A percentile compares a stretch with the other conserved stretches of the same genome.
Evolutionary conservation across 2,888 invertebrate genomes (phyloP).

Genomic region (Andricus quercusramuli): DNA sequence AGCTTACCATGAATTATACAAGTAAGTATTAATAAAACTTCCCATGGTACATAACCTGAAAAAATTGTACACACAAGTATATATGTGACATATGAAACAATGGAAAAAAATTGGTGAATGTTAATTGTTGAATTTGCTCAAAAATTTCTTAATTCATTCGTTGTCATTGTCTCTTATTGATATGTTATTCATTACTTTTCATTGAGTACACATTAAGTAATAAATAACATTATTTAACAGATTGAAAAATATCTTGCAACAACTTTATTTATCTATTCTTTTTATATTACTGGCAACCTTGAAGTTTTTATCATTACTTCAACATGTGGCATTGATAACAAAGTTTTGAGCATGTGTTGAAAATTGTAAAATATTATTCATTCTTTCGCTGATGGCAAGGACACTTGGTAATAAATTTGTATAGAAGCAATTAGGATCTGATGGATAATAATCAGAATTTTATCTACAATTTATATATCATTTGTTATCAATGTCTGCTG

Average conservation of each 20-base stretch:
- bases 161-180: not conserved
- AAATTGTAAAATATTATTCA: not conserved
- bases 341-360: not conserved
- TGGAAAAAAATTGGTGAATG: not conserved
- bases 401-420: not conserved
- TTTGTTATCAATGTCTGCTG: too few species aligned
- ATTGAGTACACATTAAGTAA: not conserved
- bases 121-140: not conserved
- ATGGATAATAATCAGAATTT: too few species aligned
- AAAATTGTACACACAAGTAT: constrained; percentile 11
- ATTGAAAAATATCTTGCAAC: not conserved
- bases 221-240: not conserved
- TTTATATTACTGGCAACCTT: not conserved
- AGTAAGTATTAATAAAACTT: constrained; percentile 81
- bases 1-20: constrained; percentile 90
- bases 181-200: not conserved
- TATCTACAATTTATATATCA: too few species aligned
- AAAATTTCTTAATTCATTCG: not conserved
- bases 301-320: not conserved
- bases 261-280: not conserved
- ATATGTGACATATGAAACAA: constrained; percentile 24
- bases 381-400: not conserved
- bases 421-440: too few species aligned
- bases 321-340: not conserved
- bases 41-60: not conserved